Conservation (phyloP, 2,113 vertebrate genomes). For the Bos indicus region DNA sequence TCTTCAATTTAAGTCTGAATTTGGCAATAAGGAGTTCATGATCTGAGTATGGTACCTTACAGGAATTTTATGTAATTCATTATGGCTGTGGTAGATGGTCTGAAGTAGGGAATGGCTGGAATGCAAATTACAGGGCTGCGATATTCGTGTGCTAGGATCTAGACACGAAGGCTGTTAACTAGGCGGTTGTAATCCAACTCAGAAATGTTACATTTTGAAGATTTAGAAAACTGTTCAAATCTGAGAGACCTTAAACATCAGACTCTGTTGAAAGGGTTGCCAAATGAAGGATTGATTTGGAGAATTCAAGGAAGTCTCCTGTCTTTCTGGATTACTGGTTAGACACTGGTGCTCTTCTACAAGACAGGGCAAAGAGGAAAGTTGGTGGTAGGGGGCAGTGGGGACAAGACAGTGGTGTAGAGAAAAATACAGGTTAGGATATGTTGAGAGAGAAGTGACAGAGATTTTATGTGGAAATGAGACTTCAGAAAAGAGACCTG, state of each 20-base stretch:
- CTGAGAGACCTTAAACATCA: neutral
- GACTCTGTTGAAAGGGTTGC: neutral
- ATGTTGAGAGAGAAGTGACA: neutral
- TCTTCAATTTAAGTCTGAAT: neutral
- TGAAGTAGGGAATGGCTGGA: neutral
- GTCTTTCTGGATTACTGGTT: neutral
- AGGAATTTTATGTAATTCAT: neutral
- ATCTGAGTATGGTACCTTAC: neutral
- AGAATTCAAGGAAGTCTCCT: neutral
- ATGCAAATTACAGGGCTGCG: neutral
- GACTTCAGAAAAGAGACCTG: neutral
- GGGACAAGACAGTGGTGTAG: no score
- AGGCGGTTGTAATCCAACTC: neutral
- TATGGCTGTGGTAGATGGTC: no score
- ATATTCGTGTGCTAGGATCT: neutral
- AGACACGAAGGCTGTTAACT: neutral
- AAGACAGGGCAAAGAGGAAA: neutral
- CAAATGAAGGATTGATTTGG: neutral
- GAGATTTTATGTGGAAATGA: neutral
- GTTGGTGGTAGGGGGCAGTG: neutral
- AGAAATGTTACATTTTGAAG: neutral
- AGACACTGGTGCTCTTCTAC: neutral
- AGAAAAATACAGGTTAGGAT: neutral
- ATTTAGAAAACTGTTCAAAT: neutral
- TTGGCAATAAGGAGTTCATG: neutral